phyloP scores from a whole-genome alignment of 2,113 vertebrate species.

The Cyanistes caeruleus region DNA sequence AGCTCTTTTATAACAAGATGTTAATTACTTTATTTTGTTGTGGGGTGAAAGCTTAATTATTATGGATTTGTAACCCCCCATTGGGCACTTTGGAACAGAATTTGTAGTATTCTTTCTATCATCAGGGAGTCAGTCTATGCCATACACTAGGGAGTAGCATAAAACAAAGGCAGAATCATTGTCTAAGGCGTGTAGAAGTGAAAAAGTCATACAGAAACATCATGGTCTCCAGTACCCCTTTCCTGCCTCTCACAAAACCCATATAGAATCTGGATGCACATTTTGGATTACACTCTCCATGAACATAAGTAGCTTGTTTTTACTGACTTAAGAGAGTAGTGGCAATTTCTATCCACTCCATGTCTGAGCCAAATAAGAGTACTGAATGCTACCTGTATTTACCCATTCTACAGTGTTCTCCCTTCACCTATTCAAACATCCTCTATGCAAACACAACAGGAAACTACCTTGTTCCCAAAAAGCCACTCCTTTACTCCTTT shows the following conservation, averaged over 20 bases:
- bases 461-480: background rate
- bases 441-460: background rate
- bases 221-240: background rate
- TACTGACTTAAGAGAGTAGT: background rate
- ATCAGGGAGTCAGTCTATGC: background rate
- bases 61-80: background rate
- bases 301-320: background rate
- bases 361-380: background rate
- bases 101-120: background rate
- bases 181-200: background rate
- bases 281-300: background rate
- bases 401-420: background rate
- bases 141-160: background rate
- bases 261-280: background rate
- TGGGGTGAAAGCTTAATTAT: conserved; percentile 39
- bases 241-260: background rate
- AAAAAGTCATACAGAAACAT: background rate
- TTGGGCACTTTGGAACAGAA: background rate
- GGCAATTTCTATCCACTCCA: background rate
- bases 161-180: background rate
- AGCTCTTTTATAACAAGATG: background rate
- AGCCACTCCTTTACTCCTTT: background rate
- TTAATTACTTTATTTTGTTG: conserved; percentile 32
- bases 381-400: background rate
- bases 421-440: background rate